phyloP scores from a whole-genome alignment of 2,888 invertebrate species.

The Polydrusus cervinus region DNA sequence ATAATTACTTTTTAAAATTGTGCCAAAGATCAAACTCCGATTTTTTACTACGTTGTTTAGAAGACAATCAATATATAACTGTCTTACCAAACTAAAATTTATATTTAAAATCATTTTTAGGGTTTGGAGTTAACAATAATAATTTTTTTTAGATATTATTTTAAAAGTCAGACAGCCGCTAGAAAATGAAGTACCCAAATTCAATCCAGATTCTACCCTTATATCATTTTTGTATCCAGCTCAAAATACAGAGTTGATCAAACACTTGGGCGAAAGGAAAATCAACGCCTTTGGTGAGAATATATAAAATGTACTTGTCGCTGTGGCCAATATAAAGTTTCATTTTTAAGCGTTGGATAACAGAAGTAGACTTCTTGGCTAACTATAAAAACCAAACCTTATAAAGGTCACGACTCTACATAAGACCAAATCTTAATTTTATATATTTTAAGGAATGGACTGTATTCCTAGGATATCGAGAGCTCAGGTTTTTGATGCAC shows the following conservation, averaged over 20 bases:
- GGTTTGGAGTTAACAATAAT: not conserved
- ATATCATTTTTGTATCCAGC: constrained; percentile 91
- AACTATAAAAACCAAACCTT: too few species aligned
- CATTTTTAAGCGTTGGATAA: too few species aligned
- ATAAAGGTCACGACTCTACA: too few species aligned
- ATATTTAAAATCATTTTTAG: too few species aligned
- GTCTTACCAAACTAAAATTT: too few species aligned
- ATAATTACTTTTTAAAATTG: too few species aligned
- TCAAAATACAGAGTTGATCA: constrained; percentile 84
- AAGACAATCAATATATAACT: too few species aligned
- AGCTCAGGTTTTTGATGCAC: constrained; percentile 92
- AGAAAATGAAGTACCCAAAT: constrained; percentile 78
- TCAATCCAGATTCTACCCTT: constrained; percentile 81
- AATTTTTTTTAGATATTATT: constrained; percentile 78
- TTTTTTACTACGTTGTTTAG: too few species aligned
- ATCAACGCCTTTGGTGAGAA: constrained; percentile 86
- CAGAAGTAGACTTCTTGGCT: too few species aligned
- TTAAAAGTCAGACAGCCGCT: constrained; percentile 85
- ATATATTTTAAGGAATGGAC: constrained; percentile 80
- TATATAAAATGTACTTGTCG: not conserved
- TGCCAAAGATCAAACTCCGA: too few species aligned
- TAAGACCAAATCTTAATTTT: too few species aligned
- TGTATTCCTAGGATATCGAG: constrained; percentile 90
- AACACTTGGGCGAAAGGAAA: constrained; percentile 79
- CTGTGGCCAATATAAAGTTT: too few species aligned